A percentile compares a stretch with the other conserved stretches of the same genome.
phyloP scores from a whole-genome alignment of 1,140 invertebrate species.

The Gerris buenoi region DNA sequence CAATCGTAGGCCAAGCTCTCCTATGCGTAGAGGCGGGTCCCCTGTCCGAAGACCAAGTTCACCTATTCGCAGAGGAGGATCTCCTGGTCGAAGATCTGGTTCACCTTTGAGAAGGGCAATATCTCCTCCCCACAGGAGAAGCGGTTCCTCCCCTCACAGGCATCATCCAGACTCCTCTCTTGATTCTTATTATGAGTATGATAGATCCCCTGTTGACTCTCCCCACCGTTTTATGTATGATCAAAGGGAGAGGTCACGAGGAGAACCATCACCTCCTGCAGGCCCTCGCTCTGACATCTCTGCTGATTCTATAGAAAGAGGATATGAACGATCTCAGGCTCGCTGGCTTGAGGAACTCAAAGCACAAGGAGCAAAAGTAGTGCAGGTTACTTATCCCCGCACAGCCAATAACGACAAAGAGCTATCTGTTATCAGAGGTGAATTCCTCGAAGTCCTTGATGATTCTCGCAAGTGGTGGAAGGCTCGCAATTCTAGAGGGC shows the following conservation, averaged over 20 bases:
- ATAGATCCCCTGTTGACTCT: background rate
- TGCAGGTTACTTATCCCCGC: constrained; percentile 84
- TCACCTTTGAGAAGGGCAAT: background rate
- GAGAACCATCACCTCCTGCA: constrained; percentile 8
- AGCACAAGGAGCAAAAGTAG: constrained; percentile 59
- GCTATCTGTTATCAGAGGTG: constrained; percentile 83
- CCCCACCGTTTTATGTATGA: background rate
- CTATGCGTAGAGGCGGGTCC: background rate
- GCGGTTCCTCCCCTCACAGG: background rate
- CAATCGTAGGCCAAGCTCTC: background rate
- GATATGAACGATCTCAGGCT: constrained; percentile 34
- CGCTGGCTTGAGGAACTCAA: constrained; percentile 60
- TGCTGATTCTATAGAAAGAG: constrained; percentile 55
- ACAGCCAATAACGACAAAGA: constrained; percentile 98
- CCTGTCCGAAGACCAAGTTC: background rate
- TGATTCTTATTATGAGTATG: background rate
- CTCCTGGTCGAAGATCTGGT: background rate
- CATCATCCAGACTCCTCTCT: background rate
- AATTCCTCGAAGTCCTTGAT: constrained; percentile 90
- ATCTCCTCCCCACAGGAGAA: background rate
- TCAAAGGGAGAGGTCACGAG: background rate
- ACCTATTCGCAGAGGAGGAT: background rate
- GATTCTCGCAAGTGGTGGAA: constrained; percentile 98
- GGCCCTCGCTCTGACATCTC: constrained; percentile 51
- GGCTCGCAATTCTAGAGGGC: constrained; percentile 72